Conservation (phyloP, 2,113 vertebrate genomes). For the Thymallus thymallus region DNA sequence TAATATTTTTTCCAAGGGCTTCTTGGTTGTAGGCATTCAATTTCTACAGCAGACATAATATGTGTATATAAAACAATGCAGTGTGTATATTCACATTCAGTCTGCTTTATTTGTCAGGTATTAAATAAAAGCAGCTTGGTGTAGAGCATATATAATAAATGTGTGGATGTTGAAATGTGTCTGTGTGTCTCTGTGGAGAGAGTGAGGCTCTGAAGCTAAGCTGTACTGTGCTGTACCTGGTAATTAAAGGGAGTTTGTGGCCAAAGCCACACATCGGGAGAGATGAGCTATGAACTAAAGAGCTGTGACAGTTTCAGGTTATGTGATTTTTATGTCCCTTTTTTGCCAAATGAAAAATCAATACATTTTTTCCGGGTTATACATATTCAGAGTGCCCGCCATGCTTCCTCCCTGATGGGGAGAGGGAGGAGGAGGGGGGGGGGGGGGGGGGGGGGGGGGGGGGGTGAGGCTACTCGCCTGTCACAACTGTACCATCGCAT, state of each 20-base stretch:
- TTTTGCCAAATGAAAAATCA: conserved; percentile 98
- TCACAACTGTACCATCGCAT: conserved; percentile 90
- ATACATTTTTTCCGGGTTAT: conserved; percentile 98
- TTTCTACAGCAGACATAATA: conserved; percentile 16
- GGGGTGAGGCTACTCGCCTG: conserved; percentile 85
- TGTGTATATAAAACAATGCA: conserved; percentile 53
- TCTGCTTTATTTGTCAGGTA: conserved; percentile 68
- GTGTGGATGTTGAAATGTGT: conserved; percentile 40
- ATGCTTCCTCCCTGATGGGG: conserved; percentile 90
- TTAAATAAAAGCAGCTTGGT: conserved; percentile 71
- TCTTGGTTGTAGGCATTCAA: conserved; percentile 33
- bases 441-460: conserved; percentile 72
- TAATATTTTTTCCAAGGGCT: conserved; percentile 27
- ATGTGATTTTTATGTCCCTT: conserved; percentile 79
- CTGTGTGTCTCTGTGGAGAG: conserved; percentile 63
- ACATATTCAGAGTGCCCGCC: conserved; percentile 94
- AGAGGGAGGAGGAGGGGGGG: conserved; percentile 63
- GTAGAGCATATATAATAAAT: conserved; percentile 76
- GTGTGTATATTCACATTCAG: conserved; percentile 56
- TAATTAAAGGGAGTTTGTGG: conserved; percentile 97
- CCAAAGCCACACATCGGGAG: conserved; percentile 77
- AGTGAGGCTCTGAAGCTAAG: conserved; percentile 36
- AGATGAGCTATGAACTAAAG: conserved; percentile 98
- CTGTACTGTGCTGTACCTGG: conserved; percentile 74
- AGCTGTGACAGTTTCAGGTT: conserved; percentile 98